phyloP scores from a whole-genome alignment of 1,140 invertebrate genomes.

The Zaprionus lachaisei region DNA sequence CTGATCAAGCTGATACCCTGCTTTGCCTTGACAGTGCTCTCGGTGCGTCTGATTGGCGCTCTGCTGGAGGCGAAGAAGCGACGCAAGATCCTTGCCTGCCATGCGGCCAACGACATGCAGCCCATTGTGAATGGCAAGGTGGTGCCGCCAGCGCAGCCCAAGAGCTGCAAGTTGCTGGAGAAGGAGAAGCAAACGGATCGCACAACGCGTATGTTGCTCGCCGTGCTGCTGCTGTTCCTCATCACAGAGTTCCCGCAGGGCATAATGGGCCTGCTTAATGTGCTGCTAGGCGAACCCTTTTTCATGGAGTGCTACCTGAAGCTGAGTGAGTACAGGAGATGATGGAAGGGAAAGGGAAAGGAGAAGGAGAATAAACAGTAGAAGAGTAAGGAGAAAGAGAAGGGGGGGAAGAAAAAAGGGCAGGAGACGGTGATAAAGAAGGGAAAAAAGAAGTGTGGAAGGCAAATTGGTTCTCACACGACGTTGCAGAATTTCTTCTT shows the following conservation, averaged over 20 bases:
- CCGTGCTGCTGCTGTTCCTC: constrained; percentile 95
- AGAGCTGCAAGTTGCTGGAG: constrained; percentile 85
- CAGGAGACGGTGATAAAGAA: too few species aligned
- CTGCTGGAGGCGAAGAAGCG: constrained; percentile 90
- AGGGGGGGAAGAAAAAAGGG: too few species aligned
- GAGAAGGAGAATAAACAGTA: too few species aligned
- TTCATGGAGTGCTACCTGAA: constrained; percentile 91
- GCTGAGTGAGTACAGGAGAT: constrained; percentile 86
- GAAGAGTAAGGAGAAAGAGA: too few species aligned
- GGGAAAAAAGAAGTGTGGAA: too few species aligned
- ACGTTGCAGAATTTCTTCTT: too few species aligned
- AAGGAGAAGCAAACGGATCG: constrained; percentile 92
- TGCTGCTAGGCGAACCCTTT: constrained; percentile 89
- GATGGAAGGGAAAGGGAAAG: neutral
- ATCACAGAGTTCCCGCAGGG: constrained; percentile 94
- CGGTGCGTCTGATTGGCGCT: constrained; percentile 91
- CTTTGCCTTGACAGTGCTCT: constrained; percentile 92
- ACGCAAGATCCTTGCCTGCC: constrained; percentile 88
- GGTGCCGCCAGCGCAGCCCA: constrained; percentile 79
- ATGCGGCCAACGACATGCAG: constrained; percentile 85
- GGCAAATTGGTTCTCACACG: too few species aligned
- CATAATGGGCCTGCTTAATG: constrained; percentile 91
- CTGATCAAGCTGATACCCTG: constrained; percentile 95
- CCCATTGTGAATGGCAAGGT: constrained; percentile 82
- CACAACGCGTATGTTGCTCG: constrained; percentile 97